These are phyloP conservation scores for Drosophila mercatorum DNA, from an alignment of 2,888 invertebrate species.

Conservation along the genomic window DNA sequence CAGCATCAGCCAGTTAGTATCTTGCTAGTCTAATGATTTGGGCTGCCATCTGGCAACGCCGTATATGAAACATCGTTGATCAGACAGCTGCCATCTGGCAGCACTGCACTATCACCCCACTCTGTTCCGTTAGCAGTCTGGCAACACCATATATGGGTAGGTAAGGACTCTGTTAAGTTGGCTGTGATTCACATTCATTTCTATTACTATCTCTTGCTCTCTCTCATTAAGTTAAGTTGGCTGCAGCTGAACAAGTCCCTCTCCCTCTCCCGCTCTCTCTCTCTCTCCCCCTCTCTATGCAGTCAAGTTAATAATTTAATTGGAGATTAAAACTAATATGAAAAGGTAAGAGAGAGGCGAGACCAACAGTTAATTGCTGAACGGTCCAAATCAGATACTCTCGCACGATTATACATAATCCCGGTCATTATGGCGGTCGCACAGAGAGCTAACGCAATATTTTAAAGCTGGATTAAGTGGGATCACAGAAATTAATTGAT, in stretches of 20 bases:
- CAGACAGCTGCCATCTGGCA: neutral
- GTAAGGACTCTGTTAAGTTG: neutral
- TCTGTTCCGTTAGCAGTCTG: neutral
- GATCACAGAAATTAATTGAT: constrained; percentile 12
- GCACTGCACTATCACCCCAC: neutral
- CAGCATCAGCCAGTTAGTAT: neutral
- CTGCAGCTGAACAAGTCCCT: neutral
- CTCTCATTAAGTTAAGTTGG: neutral
- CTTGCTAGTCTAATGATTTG: too few species aligned
- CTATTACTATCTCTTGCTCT: neutral
- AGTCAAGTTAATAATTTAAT: neutral
- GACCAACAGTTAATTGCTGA: neutral
- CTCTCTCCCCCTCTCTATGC: neutral
- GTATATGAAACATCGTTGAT: neutral
- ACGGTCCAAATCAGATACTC: neutral
- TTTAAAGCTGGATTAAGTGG: constrained; percentile 7
- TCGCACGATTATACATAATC: neutral
- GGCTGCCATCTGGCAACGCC: too few species aligned
- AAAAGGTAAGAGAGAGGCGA: neutral
- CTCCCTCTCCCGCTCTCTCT: neutral
- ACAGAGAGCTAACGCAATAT: neutral
- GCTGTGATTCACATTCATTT: neutral
- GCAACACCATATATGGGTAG: neutral
- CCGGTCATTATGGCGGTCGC: neutral
- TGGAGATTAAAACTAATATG: neutral